A percentile compares a stretch with the other conserved stretches of the same genome.
Evolutionary conservation across 2,797 vertebrate species (phyloP).

Genomic region (Thaleichthys pacificus): DNA sequence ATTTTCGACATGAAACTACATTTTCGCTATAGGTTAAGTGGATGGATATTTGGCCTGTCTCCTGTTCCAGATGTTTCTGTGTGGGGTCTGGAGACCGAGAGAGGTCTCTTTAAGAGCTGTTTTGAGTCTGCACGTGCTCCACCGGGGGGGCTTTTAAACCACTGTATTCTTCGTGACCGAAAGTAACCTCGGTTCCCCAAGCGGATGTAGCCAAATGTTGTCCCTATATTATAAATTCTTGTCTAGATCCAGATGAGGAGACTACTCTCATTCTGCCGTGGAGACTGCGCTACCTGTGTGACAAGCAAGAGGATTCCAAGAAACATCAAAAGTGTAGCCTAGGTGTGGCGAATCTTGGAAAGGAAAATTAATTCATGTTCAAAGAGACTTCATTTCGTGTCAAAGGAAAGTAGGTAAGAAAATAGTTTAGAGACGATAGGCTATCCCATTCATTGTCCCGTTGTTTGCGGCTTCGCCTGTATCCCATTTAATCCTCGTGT

Average conservation of each 20-base stretch:
- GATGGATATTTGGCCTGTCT: neutral
- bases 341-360: slow-evolving; percentile 1
- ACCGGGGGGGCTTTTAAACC: slow-evolving; percentile 15
- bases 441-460: neutral
- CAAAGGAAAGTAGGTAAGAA: slow-evolving; percentile 35
- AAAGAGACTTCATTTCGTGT: slow-evolving; percentile 25
- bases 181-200: slow-evolving; percentile 50
- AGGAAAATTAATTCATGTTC: slow-evolving; percentile 31
- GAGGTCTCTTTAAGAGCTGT: slow-evolving; percentile 40
- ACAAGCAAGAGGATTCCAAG: neutral
- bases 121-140: slow-evolving; percentile 44
- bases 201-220: slow-evolving; percentile 41
- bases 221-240: slow-evolving; percentile 40
- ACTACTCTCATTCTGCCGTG: slow-evolving; percentile 14
- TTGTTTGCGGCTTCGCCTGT: neutral
- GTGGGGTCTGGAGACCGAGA: neutral
- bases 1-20: too few species aligned
- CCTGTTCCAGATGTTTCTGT: neutral
- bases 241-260: slow-evolving; percentile 38
- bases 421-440: neutral
- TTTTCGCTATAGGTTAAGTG: too few species aligned
- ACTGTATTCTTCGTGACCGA: slow-evolving; percentile 41
- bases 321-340: neutral
- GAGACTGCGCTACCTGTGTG: neutral
- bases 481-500: slow-evolving; percentile 10